Base-by-base conservation (phyloP, 2,113 vertebrate genomes). In the Nannospalax galili region DNA sequence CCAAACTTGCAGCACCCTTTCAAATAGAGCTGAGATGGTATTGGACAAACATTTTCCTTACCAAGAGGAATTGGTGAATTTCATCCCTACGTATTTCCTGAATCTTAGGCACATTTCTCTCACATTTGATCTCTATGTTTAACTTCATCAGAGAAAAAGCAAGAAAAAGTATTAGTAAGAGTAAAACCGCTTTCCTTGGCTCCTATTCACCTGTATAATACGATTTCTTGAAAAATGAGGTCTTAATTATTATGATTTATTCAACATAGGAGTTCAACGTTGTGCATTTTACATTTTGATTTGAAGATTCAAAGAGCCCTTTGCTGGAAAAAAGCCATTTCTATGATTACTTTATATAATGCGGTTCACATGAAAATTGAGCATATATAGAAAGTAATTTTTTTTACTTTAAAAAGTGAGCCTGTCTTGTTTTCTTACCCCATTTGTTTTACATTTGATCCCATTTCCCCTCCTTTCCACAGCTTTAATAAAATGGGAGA, bases 291-390 rank as follows among this genome's bases (percentile, higher is more conserved):
- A 86, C 42, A 69, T 97, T 97, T 96, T 97, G 80, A 92, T 97
- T 96, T 96, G 96, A 97, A 95, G 84, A 97, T n/a, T 3, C 20
- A 97, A 88, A 97, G 93, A 88, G 56, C 35, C 70, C 7, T 95
- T 92, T 94, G 82, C n/a, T 92, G 37, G 77, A 67, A 42, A 87
- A 92, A 92, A 92, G 30, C 67, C 92, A 96, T 86, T 98, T 96
- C 70, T 85, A 4, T 95, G 94, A 96, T 97, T 97, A 88, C 91
- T 98, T 98, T 97, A 85, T 95, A 84, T 97, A 98, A 97, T 97
- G 96, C 60, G 95, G 52, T 92, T 81, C 86, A 58, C 77, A 97
- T 42, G 87, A 85, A 97, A 96, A 97, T 82, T 17, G 40, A 84
- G 30, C 94, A 37, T 88, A 87, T 20, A 92, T 11, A 95, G 24